These are phyloP conservation scores for Dendrolimus houi DNA, from an alignment of 2,888 invertebrate species.

Conservation along the genomic window DNA sequence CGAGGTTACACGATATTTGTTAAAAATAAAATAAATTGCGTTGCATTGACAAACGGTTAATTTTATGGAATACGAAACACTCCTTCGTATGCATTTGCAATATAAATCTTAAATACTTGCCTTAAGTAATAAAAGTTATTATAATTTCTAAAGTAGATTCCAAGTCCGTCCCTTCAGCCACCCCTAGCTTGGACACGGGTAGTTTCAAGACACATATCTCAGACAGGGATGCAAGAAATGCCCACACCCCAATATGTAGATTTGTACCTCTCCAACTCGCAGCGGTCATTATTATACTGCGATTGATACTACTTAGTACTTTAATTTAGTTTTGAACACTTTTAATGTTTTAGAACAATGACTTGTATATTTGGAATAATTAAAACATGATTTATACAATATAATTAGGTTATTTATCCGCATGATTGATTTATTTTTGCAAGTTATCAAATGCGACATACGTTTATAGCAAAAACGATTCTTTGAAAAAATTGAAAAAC, in stretches of 20 bases:
- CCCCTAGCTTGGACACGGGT: slow-evolving; percentile 62
- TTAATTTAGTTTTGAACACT: background rate
- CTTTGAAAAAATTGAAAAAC: no score
- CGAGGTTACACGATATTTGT: no score
- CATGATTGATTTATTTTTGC: no score
- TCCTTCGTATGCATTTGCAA: no score
- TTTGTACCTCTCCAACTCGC: slow-evolving; percentile 53
- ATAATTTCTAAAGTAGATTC: background rate
- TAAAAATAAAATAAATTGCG: no score
- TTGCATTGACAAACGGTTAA: no score
- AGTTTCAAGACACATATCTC: slow-evolving; percentile 72
- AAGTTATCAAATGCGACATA: no score
- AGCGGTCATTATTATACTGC: slow-evolving; percentile 25
- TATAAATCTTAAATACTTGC: no score
- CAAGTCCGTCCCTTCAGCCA: slow-evolving; percentile 47
- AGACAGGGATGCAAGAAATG: slow-evolving; percentile 74
- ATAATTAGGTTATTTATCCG: no score
- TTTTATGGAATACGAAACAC: no score
- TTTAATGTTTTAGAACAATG: slow-evolving; percentile 21
- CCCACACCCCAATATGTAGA: slow-evolving; percentile 75
- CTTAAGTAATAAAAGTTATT: background rate
- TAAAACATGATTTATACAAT: no score
- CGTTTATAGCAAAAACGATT: no score
- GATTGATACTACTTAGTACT: background rate
- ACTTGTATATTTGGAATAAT: background rate